Evolutionary conservation across 2,797 vertebrate genomes (phyloP).

Genomic region (Heliangelus exortis): DNA sequence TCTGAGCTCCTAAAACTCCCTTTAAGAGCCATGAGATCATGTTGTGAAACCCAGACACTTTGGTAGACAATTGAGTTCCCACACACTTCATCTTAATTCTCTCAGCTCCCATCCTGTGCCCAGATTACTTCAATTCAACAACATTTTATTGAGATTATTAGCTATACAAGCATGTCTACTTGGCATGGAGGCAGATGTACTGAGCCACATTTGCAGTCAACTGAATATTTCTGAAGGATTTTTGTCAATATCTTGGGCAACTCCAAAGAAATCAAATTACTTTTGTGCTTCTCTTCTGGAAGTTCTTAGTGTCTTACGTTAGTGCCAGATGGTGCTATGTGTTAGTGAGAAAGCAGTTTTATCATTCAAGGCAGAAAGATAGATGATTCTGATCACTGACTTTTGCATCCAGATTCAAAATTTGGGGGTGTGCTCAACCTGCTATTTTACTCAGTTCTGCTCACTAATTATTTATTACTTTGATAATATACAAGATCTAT

Average conservation of each 20-base stretch:
- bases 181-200: neutral
- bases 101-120: neutral
- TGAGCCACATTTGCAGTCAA: neutral
- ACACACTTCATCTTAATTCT: neutral
- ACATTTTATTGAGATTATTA: neutral
- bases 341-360: slow-evolving; percentile 66
- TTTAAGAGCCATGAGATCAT: neutral
- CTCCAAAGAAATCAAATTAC: slow-evolving; percentile 8
- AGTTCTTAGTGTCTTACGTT: slow-evolving; percentile 39
- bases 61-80: neutral
- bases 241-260: slow-evolving; percentile 31
- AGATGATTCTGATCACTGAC: slow-evolving; percentile 43
- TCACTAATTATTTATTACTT: slow-evolving; percentile 73
- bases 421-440: slow-evolving; percentile 48
- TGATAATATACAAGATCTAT: neutral
- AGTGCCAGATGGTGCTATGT: slow-evolving; percentile 65
- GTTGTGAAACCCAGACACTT: neutral
- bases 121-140: neutral
- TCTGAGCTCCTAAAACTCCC: neutral
- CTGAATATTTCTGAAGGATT: slow-evolving; percentile 7
- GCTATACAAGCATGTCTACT: neutral
- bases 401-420: slow-evolving; percentile 52
- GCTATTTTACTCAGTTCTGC: slow-evolving; percentile 56
- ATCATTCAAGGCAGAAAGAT: slow-evolving; percentile 66
- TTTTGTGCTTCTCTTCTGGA: slow-evolving; percentile 57